phyloP scores from a whole-genome alignment of 2,113 vertebrate species.

The Urocitellus parryii region DNA sequence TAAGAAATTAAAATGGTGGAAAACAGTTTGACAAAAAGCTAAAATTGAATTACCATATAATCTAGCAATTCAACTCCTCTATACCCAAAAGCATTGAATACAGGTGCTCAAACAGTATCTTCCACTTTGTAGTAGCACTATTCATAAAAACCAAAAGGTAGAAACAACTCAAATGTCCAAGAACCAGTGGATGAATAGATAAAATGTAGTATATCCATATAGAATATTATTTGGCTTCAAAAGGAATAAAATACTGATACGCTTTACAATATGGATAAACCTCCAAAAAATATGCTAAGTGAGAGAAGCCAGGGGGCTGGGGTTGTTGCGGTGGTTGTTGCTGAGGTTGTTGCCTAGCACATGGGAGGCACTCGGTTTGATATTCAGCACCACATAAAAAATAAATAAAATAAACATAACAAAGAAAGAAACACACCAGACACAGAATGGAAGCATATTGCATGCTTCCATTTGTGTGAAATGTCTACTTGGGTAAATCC shows the following conservation, averaged over 20 bases:
- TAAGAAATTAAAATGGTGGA: neutral
- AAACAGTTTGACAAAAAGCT: neutral
- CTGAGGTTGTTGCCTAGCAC: too few relatives aligned
- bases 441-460: neutral
- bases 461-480: neutral
- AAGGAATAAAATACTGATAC: neutral
- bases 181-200: neutral
- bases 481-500: neutral
- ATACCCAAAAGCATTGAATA: neutral
- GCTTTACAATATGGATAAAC: neutral
- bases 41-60: neutral
- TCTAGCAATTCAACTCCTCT: neutral
- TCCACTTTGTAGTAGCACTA: neutral
- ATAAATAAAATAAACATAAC: too few relatives aligned
- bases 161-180: neutral
- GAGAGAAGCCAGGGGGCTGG: neutral
- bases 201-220: neutral
- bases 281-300: neutral
- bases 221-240: neutral
- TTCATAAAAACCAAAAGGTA: neutral
- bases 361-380: too few relatives aligned
- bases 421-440: neutral
- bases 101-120: neutral
- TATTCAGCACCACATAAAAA: too few relatives aligned
- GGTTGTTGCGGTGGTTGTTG: too few relatives aligned